Evolutionary conservation across 2,797 vertebrate genomes (phyloP).

Genomic region (Ctenopoma kingsleyae): DNA sequence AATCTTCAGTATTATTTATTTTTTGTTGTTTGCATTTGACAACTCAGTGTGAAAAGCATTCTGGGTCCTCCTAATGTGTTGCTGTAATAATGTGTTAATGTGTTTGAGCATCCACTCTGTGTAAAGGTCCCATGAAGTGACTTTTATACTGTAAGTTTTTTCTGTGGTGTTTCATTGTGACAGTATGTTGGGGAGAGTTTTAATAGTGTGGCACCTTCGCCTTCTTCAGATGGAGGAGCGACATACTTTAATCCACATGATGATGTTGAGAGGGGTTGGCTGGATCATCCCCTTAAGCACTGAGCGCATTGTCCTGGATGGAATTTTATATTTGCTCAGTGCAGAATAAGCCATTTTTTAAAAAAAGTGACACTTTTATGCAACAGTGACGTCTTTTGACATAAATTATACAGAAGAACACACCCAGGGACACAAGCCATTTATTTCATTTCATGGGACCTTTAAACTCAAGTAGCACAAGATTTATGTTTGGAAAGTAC

Average conservation of each 20-base stretch:
- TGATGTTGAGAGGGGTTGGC: slow-evolving; percentile 59
- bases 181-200: slow-evolving; percentile 14
- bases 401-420: slow-evolving; percentile 15
- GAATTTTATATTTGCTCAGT: slow-evolving; percentile 36
- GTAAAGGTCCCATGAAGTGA: slow-evolving; percentile 75
- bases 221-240: slow-evolving; percentile 12
- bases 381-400: slow-evolving; percentile 44
- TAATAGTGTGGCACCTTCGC: neutral
- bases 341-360: slow-evolving; percentile 61
- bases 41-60: slow-evolving; percentile 56
- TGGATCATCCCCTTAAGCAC: slow-evolving; percentile 61
- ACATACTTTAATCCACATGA: slow-evolving; percentile 17
- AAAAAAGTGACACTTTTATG: slow-evolving; percentile 66
- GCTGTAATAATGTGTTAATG: slow-evolving; percentile 54
- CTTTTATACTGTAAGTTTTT: slow-evolving; percentile 30
- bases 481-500: slow-evolving; percentile 64
- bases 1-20: slow-evolving; percentile 74
- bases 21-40: slow-evolving; percentile 66
- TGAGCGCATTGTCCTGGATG: slow-evolving; percentile 8
- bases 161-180: slow-evolving; percentile 34
- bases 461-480: slow-evolving; percentile 76
- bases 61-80: slow-evolving; percentile 52
- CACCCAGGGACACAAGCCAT: slow-evolving; percentile 73
- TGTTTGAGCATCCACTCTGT: slow-evolving; percentile 48
- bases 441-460: slow-evolving; percentile 78